These are phyloP conservation scores for Stenichneumon culpator DNA, from an alignment of 2,888 invertebrate species.

Conservation along the genomic window DNA sequence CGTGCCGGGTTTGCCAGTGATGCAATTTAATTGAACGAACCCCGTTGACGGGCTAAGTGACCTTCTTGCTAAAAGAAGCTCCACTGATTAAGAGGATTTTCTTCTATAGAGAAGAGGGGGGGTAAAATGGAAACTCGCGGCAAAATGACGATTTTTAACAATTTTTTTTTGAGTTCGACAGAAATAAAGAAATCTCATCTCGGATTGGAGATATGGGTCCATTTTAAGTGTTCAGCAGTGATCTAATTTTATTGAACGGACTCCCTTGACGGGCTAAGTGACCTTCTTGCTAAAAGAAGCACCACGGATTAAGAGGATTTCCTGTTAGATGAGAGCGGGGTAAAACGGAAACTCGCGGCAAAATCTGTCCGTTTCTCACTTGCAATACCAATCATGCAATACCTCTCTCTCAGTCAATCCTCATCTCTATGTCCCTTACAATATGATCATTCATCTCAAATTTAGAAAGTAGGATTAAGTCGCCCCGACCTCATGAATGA, in stretches of 20 bases:
- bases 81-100: neutral
- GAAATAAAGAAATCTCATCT: too few relatives aligned
- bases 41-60: neutral
- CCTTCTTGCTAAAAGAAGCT: neutral
- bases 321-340: too few relatives aligned
- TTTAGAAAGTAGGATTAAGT: constrained; percentile 38
- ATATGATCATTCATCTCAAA: constrained; percentile 41
- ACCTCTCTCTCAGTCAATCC: neutral
- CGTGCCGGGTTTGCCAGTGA: neutral
- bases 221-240: too few relatives aligned
- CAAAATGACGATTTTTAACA: too few relatives aligned
- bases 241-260: neutral
- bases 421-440: neutral
- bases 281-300: neutral
- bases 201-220: too few relatives aligned
- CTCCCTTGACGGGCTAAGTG: neutral
- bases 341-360: too few relatives aligned
- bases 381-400: too few relatives aligned
- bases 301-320: neutral
- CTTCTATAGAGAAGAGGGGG: too few relatives aligned
- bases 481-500: constrained; percentile 39
- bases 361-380: too few relatives aligned
- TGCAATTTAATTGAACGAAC: neutral
- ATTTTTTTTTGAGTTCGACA: too few relatives aligned
- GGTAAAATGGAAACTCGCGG: too few relatives aligned